Percentiles rank a stretch among this genome's conserved stretches.
Conservation (phyloP, 1,140 invertebrate species). For the Eueides isabella region DNA sequence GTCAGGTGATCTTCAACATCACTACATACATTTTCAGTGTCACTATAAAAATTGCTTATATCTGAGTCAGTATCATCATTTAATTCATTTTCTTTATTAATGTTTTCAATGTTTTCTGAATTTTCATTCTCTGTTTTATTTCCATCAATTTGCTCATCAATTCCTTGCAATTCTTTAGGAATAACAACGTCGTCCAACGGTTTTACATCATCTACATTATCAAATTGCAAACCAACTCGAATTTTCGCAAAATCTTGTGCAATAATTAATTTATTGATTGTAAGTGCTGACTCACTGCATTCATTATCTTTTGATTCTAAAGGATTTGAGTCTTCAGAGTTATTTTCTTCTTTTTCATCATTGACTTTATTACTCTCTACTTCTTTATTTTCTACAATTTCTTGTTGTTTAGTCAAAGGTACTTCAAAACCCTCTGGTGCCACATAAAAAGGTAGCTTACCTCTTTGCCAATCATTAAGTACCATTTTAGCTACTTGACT, state of each 20-base stretch:
- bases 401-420: slow-evolving; percentile 78
- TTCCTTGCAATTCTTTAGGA: slow-evolving; percentile 80
- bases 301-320: neutral
- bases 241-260: slow-evolving; percentile 93
- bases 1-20: slow-evolving; percentile 79
- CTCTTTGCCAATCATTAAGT: slow-evolving; percentile 99
- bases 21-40: slow-evolving; percentile 82
- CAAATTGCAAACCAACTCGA: slow-evolving; percentile 88
- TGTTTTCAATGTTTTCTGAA: slow-evolving; percentile 69
- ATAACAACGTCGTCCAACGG: slow-evolving; percentile 83
- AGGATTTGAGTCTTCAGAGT: slow-evolving; percentile 39
- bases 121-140: slow-evolving; percentile 66
- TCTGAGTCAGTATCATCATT: slow-evolving; percentile 82
- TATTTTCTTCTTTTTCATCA: slow-evolving; percentile 42
- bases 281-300: slow-evolving; percentile 49
- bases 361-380: slow-evolving; percentile 28
- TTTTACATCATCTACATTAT: slow-evolving; percentile 86
- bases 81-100: slow-evolving; percentile 79
- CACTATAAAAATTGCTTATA: slow-evolving; percentile 85
- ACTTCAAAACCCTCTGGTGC: slow-evolving; percentile 90
- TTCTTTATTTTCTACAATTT: slow-evolving; percentile 43
- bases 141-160: slow-evolving; percentile 69
- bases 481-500: slow-evolving; percentile 95
- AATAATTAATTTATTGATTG: slow-evolving; percentile 80
- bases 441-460: slow-evolving; percentile 97